Base-by-base conservation (phyloP, 2,888 invertebrate species). In the Atherix ibis region DNA sequence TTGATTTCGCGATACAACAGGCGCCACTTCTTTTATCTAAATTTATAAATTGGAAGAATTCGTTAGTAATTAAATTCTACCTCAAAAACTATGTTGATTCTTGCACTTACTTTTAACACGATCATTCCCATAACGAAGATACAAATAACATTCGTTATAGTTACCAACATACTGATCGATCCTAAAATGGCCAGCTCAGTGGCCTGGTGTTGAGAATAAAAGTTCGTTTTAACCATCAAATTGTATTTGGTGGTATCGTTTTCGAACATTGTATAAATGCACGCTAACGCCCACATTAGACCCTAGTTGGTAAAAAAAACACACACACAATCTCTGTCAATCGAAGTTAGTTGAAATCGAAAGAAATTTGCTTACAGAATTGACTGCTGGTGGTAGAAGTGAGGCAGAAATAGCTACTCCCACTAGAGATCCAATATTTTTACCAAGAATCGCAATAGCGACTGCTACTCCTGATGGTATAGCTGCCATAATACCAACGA, bases 401-500 rank as follows among this genome's bases (percentile, higher is more conserved):
- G 83, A 81, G 0, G 81, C 81, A 0, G 83, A 83, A 46, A 84
- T 83, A 4, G 83, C 83, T 4, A 83, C 83, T 4, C 83, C 83
- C 1, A 82, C 81, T 5, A 83, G 58, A 1, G 81, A 81, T 1
- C 79, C 76, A 4, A 77, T 71, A 55, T 83, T 79, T 35, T 79
- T 80, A 22, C 81, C 79, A n/a, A 84, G 59, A 9, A 83, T 69
- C 2, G 79, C 77, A 31, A 83, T 59, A 1, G 82, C 80, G 5
- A 81, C 80, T 1, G 78, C 82, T 1, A 77, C 79, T 2, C 83
- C 83, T 1, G 80, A 80, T 1, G 81, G 74, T 18, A 82, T 54
- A 0, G 83, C 83, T n/a, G 81, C 71, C 22, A 81, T 60, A 4
- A 73, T 64, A 4, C 81, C 81, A 4, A 79, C 70, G 65, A 77